Conservation (phyloP, 2,113 vertebrate species). For the Rhegmatorhina hoffmannsi region DNA sequence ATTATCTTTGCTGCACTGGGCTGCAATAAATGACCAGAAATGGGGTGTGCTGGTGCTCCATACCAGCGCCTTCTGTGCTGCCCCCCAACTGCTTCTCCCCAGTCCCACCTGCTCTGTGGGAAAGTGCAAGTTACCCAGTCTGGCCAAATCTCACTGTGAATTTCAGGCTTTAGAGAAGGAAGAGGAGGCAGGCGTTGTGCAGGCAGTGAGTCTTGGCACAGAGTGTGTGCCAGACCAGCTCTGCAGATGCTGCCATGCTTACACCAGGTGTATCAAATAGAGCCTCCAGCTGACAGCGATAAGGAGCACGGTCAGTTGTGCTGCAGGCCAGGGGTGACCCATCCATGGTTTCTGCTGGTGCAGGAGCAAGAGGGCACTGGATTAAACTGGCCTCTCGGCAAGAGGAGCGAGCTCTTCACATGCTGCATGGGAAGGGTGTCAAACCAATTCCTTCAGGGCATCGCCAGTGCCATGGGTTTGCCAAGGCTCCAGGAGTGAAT, state of each 20-base stretch:
- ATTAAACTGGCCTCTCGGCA: fast-evolving
- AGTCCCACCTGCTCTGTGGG: neutral
- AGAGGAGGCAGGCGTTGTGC: neutral
- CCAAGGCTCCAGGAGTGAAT: neutral
- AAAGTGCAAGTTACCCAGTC: neutral
- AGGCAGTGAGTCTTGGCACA: fast-evolving
- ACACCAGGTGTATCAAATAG: too few relatives aligned
- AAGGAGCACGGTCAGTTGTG: fast-evolving
- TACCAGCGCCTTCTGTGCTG: neutral
- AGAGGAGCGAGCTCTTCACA: fast-evolving
- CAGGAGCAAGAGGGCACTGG: neutral
- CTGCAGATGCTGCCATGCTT: fast-evolving
- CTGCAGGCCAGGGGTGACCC: neutral
- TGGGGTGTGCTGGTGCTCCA: fast-evolving
- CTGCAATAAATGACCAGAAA: neutral
- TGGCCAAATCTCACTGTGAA: fast-evolving
- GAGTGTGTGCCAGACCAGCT: fast-evolving
- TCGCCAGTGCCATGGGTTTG: fast-evolving
- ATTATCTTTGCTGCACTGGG: fast-evolving
- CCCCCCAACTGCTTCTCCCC: fast-evolving
- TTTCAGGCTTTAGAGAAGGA: neutral
- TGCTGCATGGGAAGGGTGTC: fast-evolving
- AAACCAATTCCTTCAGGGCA: neutral
- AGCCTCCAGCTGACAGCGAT: neutral
- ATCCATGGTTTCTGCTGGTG: neutral